Evolutionary conservation across 1,140 invertebrate genomes (phyloP), one percentile per base, ranked within the genome.

Genomic region (Archivesica marissinica): DNA sequence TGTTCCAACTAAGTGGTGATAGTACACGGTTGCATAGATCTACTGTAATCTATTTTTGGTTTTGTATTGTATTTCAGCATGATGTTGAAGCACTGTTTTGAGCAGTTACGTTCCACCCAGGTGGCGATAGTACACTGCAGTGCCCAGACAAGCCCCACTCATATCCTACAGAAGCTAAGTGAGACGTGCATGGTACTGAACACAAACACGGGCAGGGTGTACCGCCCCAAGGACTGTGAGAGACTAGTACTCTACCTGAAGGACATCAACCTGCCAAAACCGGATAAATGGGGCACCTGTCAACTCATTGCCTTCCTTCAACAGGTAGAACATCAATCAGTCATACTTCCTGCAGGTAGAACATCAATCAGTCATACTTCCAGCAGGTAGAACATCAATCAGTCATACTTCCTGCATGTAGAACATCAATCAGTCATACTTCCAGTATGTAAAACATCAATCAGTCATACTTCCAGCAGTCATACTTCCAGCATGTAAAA

Each of bases 261-360:
- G 92, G 96, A 97, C 92, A 91, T 98, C 38, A 97, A 98, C 93
- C 93, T 97, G 0, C 95, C 96, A 3, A 96, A 96, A 91, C 95
- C 96, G 54, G 97, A 98, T 93, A 96, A 96, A 92, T 98, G 97
- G 96, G 97, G 97, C 33, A 97, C 96, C 6, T 97, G 96, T 88
- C 96, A 96, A 89, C 92, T 98, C n/a, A 95, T 97, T 68, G 96
- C 97, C 38, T 96, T 96, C 92, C 88, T 97, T 9, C 96, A 96
- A 90, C 96, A 97, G 94, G 95, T 96, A 88, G 17, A 41, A 54
- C 25, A n/a, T n/a, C n/a, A n/a, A n/a, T n/a, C n/a, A n/a, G n/a
- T n/a, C n/a, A n/a, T n/a, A n/a, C n/a, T n/a, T n/a, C n/a, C n/a
- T n/a, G n/a, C n/a, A n/a, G n/a, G n/a, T n/a, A n/a, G n/a, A n/a